phyloP scores from a whole-genome alignment of 2,113 vertebrate species.

The Rhabdomys dilectus region DNA sequence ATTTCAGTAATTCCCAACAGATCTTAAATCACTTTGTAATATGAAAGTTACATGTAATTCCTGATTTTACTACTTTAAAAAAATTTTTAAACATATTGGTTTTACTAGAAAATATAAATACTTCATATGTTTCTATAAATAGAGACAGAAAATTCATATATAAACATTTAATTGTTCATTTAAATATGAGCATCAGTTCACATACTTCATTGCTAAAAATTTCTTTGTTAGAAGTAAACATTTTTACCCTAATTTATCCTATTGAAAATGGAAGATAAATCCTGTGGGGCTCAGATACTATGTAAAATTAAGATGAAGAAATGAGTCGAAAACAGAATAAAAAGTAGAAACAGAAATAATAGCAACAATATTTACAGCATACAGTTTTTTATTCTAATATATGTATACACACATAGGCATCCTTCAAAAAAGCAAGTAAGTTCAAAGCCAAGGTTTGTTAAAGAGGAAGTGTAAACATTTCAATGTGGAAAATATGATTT shows the following conservation, averaged over 20 bases:
- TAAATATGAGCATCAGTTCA: constrained; percentile 5
- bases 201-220: neutral
- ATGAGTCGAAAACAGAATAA: neutral
- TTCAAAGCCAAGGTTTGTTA: neutral
- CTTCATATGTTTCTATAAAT: neutral
- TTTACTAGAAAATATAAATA: neutral
- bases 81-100: neutral
- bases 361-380: neutral
- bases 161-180: neutral
- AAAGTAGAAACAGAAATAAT: neutral
- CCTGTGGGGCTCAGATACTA: neutral
- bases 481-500: neutral
- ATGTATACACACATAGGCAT: neutral
- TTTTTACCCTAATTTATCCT: neutral
- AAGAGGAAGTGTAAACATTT: neutral
- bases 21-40: neutral
- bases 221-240: neutral
- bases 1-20: neutral
- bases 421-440: neutral
- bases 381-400: neutral
- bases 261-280: neutral
- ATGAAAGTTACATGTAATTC: neutral
- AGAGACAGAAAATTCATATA: neutral
- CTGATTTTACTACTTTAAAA: neutral
- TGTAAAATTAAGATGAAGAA: neutral